Base-by-base conservation (phyloP, 1,140 invertebrate genomes). In the Cylas formicarius region DNA sequence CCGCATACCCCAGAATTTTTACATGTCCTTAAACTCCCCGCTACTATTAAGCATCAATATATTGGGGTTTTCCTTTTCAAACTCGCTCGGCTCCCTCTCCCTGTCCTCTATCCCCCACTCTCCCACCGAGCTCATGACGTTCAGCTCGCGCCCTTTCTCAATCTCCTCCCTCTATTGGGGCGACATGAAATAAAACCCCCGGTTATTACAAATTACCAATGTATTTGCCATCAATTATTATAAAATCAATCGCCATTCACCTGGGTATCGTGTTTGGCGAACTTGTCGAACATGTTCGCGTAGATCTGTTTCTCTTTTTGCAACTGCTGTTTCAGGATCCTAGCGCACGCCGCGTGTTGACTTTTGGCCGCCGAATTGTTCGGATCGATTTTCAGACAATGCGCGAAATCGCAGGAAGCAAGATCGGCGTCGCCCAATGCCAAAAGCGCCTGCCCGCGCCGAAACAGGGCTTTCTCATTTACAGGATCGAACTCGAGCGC, bases 261-360 rank as follows among this genome's bases (percentile, higher is more conserved):
- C 79, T 86, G 77, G 66, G 76, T 78, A 66, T 90, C 86, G 63
- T 77, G 74, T 57, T 81, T 77, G 2, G 86, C 85, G 68, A 90
- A 85, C 67, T 86, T 88, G 50, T 86, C 81, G 63, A 99, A 97
- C 89, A 99, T 96, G 63, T 92, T 93, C 2, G 81, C 81, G 67
- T 94, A 99, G 8, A 90, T 72, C 57, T 86, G 81, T 70, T 91
- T 94, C 62, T 97, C 93, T 51, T 81, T 81, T 26, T 78, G 71
- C 39, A 80, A 72, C 49, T 86, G 78, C 46, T 85, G 75, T 65
- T 84, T 85, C 3, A 94, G 75, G 32, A 81, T 74, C 41, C 79
- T 72, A 36, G 80, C 78, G 65, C 88, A 91, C 13, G 82, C 56
- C 1, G 72, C 59, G 11, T 91, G 68, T 61, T 93, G 84, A 58